These are phyloP conservation scores for Antitype chi DNA, from an alignment of 2,888 invertebrate species.

Conservation along the genomic window DNA sequence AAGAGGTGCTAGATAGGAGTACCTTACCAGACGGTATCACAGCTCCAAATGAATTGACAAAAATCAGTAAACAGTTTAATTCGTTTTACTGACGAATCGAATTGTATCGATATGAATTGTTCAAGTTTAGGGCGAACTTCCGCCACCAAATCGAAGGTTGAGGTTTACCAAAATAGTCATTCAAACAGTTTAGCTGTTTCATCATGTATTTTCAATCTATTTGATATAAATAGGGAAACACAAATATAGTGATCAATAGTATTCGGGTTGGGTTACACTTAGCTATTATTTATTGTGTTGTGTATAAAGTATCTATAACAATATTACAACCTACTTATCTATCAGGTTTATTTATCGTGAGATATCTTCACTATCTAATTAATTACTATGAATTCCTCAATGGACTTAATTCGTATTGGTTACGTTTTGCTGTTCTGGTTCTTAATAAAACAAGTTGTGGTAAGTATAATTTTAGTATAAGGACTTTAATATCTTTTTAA, in stretches of 20 bases:
- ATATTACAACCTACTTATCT: neutral
- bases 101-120: slow-evolving; percentile 51
- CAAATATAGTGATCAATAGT: slow-evolving; percentile 21
- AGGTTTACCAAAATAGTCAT: slow-evolving; percentile 36
- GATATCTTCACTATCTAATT: neutral
- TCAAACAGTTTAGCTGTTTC: slow-evolving; percentile 60
- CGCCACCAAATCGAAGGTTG: slow-evolving; percentile 63
- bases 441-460: slow-evolving; percentile 56
- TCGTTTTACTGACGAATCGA: slow-evolving; percentile 46
- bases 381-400: slow-evolving; percentile 43
- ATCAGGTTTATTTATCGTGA: neutral
- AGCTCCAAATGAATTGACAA: slow-evolving; percentile 13
- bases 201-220: slow-evolving; percentile 40
- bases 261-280: slow-evolving; percentile 15
- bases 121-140: slow-evolving; percentile 52
- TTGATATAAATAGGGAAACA: slow-evolving; percentile 59
- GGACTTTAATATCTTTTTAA: neutral
- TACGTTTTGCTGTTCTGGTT: slow-evolving; percentile 52
- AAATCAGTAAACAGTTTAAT: slow-evolving; percentile 37
- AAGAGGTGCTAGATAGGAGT: neutral
- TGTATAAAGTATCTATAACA: neutral
- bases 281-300: neutral
- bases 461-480: slow-evolving; percentile 56
- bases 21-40: neutral
- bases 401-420: slow-evolving; percentile 37